These are phyloP conservation scores for Oncorhynchus gorbuscha DNA, from an alignment of 2,113 vertebrate species.

Conservation along the genomic window DNA sequence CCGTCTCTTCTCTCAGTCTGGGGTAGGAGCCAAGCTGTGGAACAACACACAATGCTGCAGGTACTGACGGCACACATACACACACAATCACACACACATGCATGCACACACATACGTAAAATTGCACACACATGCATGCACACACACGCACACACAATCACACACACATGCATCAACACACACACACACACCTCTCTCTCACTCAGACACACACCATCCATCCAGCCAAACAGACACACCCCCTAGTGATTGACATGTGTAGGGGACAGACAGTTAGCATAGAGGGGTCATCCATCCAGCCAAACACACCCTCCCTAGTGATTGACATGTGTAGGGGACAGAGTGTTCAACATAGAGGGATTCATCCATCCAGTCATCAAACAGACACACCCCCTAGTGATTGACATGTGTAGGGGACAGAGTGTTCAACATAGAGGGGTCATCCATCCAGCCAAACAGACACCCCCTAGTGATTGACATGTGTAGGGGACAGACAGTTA, in stretches of 20 bases:
- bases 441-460: no score
- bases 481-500: no score
- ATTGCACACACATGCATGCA: constrained; percentile 3
- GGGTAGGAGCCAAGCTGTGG: constrained; percentile 88
- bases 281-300: constrained; percentile 21
- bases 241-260: background rate
- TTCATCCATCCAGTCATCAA: no score
- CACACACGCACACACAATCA: no score
- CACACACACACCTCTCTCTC: background rate
- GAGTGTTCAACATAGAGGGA: no score
- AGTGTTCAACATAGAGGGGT: no score
- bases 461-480: no score
- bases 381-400: no score
- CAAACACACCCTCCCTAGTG: no score
- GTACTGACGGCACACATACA: constrained; percentile 23
- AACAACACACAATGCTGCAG: constrained; percentile 51
- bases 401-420: no score
- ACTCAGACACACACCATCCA: no score
- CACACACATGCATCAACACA: background rate
- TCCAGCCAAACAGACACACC: background rate
- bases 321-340: no score
- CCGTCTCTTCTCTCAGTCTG: constrained; percentile 88
- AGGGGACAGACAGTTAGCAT: background rate
- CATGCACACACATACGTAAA: background rate
- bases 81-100: background rate